Evolutionary conservation across 2,888 invertebrate genomes (phyloP).

Genomic region (Xestobium rufovillosum): DNA sequence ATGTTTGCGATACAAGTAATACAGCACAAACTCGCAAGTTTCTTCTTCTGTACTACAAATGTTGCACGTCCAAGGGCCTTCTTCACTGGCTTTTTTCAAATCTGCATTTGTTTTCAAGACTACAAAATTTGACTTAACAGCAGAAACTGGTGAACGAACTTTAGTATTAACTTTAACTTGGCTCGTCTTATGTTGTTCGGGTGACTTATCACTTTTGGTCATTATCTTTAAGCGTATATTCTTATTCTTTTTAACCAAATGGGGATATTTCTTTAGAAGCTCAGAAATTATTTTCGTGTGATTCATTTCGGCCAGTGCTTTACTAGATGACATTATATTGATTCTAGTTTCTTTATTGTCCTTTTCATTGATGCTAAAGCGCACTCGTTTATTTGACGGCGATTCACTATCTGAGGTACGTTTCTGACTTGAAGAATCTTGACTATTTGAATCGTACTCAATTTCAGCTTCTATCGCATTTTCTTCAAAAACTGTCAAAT

Average conservation of each 20-base stretch:
- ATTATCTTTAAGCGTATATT: slow-evolving; percentile 81
- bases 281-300: slow-evolving; percentile 85
- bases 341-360: slow-evolving; percentile 45
- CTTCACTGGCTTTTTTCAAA: slow-evolving; percentile 51
- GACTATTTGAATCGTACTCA: slow-evolving; percentile 14
- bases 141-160: too few relatives aligned
- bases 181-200: slow-evolving; percentile 3
- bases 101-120: slow-evolving; percentile 4
- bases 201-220: slow-evolving; percentile 44
- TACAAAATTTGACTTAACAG: too few relatives aligned
- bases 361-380: slow-evolving; percentile 53
- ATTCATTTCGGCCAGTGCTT: slow-evolving; percentile 31
- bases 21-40: slow-evolving; percentile 61
- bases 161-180: too few relatives aligned
- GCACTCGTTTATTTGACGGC: slow-evolving; percentile 41
- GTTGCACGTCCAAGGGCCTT: slow-evolving; percentile 75
- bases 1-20: slow-evolving; percentile 73
- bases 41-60: slow-evolving; percentile 63
- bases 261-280: slow-evolving; percentile 81
- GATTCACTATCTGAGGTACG: slow-evolving; percentile 2
- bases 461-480: slow-evolving; percentile 33
- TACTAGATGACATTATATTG: slow-evolving; percentile 31
- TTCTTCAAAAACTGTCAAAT: slow-evolving; percentile 33
- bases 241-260: slow-evolving; percentile 78
- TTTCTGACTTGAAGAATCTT: slow-evolving; percentile 15